These are phyloP conservation scores for Xestobium rufovillosum DNA, from an alignment of 2,888 invertebrate genomes.

Conservation along the genomic window DNA sequence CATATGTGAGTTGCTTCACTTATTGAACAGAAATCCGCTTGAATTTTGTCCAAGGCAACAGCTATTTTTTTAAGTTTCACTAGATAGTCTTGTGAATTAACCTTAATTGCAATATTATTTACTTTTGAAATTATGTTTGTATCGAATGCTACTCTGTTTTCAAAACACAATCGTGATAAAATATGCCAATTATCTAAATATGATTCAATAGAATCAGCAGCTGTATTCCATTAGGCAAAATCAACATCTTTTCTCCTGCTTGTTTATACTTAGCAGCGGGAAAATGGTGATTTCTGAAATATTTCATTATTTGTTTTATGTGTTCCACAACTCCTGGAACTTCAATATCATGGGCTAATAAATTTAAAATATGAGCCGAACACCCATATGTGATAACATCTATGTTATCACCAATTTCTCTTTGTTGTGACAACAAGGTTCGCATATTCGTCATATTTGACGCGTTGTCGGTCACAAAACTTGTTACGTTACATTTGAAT, in stretches of 20 bases:
- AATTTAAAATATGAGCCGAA: conserved; percentile 12
- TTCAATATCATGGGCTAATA: conserved; percentile 7
- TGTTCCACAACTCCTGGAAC: conserved; percentile 2
- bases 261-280: conserved; percentile 1
- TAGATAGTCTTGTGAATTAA: conserved; percentile 10
- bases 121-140: conserved; percentile 9
- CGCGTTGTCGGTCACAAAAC: conserved; percentile 17
- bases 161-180: conserved; percentile 4
- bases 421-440: conserved; percentile 6
- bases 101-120: conserved; percentile 16
- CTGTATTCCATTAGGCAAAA: conserved; percentile 4
- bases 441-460: conserved; percentile 15
- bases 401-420: conserved; percentile 1
- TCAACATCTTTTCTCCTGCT: background rate
- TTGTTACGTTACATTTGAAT: too few relatives aligned
- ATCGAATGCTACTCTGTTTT: conserved; percentile 7
- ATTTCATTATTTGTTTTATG: conserved; percentile 4
- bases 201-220: conserved; percentile 5
- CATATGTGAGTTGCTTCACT: too few relatives aligned
- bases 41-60: too few relatives aligned
- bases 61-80: too few relatives aligned
- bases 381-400: conserved; percentile 16
- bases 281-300: conserved; percentile 6
- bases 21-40: conserved; percentile 18
- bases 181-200: conserved; percentile 8